phyloP scores from a whole-genome alignment of 2,113 vertebrate genomes.

The Gavia stellata region DNA sequence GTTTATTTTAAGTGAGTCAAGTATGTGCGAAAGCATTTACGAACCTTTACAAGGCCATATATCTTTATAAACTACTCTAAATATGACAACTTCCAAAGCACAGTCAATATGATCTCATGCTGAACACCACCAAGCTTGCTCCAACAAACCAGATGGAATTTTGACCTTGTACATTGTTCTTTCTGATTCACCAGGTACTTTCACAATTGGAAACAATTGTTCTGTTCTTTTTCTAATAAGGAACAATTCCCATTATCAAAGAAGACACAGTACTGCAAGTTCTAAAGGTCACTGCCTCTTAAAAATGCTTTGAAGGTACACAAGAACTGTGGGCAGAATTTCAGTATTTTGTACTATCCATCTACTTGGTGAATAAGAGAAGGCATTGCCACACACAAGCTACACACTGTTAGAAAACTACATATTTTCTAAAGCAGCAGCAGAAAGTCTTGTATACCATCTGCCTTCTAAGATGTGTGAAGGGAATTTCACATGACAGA shows the following conservation, averaged over 20 bases:
- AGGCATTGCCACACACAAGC: neutral
- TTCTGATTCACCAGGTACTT: neutral
- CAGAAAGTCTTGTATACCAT: neutral
- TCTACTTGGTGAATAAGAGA: neutral
- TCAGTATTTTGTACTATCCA: neutral
- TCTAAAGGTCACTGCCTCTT: neutral
- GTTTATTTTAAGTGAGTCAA: neutral
- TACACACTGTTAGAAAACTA: neutral
- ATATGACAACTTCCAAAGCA: neutral
- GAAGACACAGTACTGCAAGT: neutral
- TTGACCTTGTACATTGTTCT: neutral
- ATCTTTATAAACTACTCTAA: neutral
- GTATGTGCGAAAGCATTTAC: neutral
- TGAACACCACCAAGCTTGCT: rapidly evolving
- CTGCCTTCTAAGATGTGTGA: neutral
- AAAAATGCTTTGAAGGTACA: neutral
- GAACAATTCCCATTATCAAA: neutral
- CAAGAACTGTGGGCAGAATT: neutral
- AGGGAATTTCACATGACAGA: neutral
- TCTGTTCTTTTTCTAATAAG: neutral
- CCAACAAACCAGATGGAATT: neutral
- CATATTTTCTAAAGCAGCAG: neutral
- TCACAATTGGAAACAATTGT: neutral
- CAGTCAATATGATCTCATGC: neutral
- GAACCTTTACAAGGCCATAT: neutral